Evolutionary conservation across 2,888 invertebrate genomes (phyloP), one percentile per base, ranked within the genome.

Genomic region (Sisyra terminalis): DNA sequence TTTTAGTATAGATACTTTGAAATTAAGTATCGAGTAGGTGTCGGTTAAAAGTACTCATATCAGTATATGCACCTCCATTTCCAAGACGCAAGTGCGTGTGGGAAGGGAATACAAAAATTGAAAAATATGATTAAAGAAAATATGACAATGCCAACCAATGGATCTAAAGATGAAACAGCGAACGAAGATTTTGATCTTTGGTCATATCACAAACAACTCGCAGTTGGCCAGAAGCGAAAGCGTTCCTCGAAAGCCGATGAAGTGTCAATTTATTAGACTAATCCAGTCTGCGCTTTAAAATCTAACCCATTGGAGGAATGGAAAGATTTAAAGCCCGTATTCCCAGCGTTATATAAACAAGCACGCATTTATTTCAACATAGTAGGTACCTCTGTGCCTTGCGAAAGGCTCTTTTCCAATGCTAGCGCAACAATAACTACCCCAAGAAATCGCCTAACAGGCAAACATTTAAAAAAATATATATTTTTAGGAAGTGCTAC

Each of bases 121-220:
- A n/a, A n/a, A n/a, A n/a, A n/a, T n/a, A n/a, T 40, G 13, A 17
- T 39, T 18, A 43, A 38, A 16, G 38, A 43, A 39, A 39, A 40
- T 42, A 42, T 10, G 8, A 2, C 24, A 13, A 24, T 18, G 9
- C 39, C 43, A 18, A 29, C 15, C 29, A 43, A 17, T 38, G 51
- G 51, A 44, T 53, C 51, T 45, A 49, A 52, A 51, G 50, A 51
- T 49, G 50, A 54, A 49, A 43, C 44, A 46, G 40, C 49, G 43
- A 45, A 43, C 37, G 45, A 50, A 39, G 45, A 46, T 41, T 47
- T 47, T 40, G 46, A 47, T 46, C 47, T 42, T 45, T 48, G 46
- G 45, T 42, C 31, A 29, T 45, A 44, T 34, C 44, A 47, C 29
- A 46, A 45, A 45, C 37, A 48, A 42, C 46, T 46, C 6, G 45